Conservation (phyloP, 1,140 invertebrate genomes). For the Drosophila hydei region DNA sequence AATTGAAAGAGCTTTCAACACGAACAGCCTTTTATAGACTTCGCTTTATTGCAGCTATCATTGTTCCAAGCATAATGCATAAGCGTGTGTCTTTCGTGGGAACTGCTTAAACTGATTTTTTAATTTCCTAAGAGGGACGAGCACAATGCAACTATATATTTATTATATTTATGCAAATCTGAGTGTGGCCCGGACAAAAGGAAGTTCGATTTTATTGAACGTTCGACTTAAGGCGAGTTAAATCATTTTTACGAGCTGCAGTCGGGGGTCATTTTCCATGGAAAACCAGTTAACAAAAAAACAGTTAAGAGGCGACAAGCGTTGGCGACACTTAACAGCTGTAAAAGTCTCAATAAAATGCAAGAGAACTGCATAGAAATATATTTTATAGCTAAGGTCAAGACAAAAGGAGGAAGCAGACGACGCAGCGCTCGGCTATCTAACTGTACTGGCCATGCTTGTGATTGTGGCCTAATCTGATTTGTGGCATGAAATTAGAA, state of each 20-base stretch:
- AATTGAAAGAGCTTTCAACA: conserved; percentile 6
- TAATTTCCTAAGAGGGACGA: conserved; percentile 1
- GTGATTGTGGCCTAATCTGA: conserved; percentile 61
- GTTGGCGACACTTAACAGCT: conserved; percentile 75
- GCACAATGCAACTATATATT: neutral
- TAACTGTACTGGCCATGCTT: conserved; percentile 67
- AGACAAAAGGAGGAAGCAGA: conserved; percentile 8
- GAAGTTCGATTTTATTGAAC: neutral
- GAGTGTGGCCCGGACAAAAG: conserved; percentile 24
- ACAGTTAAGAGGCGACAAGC: conserved; percentile 66
- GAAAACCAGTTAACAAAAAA: conserved; percentile 57
- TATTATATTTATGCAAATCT: conserved; percentile 28
- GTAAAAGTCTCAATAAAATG: conserved; percentile 40
- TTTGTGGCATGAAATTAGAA: conserved; percentile 78
- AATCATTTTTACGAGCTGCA: conserved; percentile 70
- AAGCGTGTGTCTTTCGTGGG: conserved; percentile 5
- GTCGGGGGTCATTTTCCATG: conserved; percentile 42
- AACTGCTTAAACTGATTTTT: conserved; percentile 11
- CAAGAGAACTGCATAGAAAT: conserved; percentile 7
- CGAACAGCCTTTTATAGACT: neutral
- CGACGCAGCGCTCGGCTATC: conserved; percentile 7
- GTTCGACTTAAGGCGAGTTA: conserved; percentile 38
- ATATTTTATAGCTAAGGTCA: conserved; percentile 29
- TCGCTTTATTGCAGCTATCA: conserved; percentile 4
- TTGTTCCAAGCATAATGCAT: neutral